Base-by-base conservation (phyloP, 2,888 invertebrate genomes). In the Bimastos eiseni region DNA sequence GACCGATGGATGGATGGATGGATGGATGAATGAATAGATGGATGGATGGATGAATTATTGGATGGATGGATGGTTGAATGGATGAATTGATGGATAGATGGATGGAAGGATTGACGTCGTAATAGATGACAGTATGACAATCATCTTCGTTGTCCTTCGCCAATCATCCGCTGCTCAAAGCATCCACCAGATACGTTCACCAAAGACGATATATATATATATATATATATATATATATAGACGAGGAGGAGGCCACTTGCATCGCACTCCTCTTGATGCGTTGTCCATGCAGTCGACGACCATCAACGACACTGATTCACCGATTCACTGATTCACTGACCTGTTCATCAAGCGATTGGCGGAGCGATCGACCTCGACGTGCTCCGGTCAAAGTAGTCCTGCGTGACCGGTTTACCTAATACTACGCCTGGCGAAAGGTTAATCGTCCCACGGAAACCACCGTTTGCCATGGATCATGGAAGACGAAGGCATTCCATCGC, bases 341-440 rank as follows among this genome's bases (percentile, higher is more conserved):
- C n/a, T n/a, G n/a, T n/a, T n/a, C 41, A 24, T 30, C 55, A 30
- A 24, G n/a, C 70, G 17, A n/a, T 8, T 70, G 70, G 70, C 70
- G 70, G 70, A 70, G 70, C 70, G n/a, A 70, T 70, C 70, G n/a
- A 70, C 70, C 70, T 70, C 70, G 55, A 30, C 55, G 55, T 55
- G 24, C 55, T 55, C 24, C 55, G 70, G 70, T 70, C 70, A 70
- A 70, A 70, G 70, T 70, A 70, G 70, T 70, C 70, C 70, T 70
- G 70, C 70, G 70, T 70, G 70, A 70, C 70, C n/a, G 70, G 70
- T 11, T 70, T 70, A n/a, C 70, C 8, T 70, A 70, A 70, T n/a
- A 8, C 70, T 30, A 70, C 30, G 70, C 70, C n/a, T n/a, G 3
- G 70, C 70, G 70, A 70, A 49, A n/a, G 70, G 70, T 70, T 70